Percentiles rank a stretch among this genome's conserved stretches.
Conservation (phyloP, 1,140 invertebrate species). For the Drosophila guanche region DNA sequence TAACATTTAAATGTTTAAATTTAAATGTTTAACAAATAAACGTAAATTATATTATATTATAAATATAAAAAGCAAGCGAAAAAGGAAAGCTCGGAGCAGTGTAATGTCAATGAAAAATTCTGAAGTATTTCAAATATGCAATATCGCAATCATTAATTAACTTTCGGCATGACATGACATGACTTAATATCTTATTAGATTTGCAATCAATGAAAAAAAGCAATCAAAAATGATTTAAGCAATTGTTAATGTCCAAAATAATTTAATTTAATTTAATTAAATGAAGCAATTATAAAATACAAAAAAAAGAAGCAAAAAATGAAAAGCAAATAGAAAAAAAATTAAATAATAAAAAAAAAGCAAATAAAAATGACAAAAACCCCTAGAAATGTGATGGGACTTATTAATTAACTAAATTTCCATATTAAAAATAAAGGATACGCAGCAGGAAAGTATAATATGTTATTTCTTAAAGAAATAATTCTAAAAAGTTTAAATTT, state of each 20-base stretch:
- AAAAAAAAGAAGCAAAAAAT: slow-evolving; percentile 19
- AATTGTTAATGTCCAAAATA: slow-evolving; percentile 26
- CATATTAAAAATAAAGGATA: too few species aligned
- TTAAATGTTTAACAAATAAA: too few species aligned
- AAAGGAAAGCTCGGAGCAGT: background rate
- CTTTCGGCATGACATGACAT: slow-evolving; percentile 18
- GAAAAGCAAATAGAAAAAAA: slow-evolving; percentile 25
- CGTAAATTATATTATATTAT: slow-evolving; percentile 28
- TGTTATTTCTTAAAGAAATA: too few species aligned
- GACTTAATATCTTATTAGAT: slow-evolving; percentile 33
- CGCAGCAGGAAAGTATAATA: too few species aligned
- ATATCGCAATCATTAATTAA: slow-evolving; percentile 9
- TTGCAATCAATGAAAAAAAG: slow-evolving; percentile 22
- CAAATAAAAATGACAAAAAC: slow-evolving; percentile 37
- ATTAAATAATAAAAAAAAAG: slow-evolving; percentile 28
- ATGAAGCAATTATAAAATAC: slow-evolving; percentile 8
- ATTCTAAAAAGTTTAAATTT: too few species aligned
- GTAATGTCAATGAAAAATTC: slow-evolving; percentile 9
- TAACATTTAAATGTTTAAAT: slow-evolving; percentile 4
- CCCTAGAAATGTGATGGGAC: background rate
- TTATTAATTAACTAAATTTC: too few species aligned
- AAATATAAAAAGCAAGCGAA: slow-evolving; percentile 31
- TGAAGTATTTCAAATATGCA: slow-evolving; percentile 38
- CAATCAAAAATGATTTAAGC: slow-evolving; percentile 6
- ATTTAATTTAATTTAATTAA: slow-evolving; percentile 22